Conservation (phyloP, 2,888 invertebrate genomes). For the Perizoma affinitatum region DNA sequence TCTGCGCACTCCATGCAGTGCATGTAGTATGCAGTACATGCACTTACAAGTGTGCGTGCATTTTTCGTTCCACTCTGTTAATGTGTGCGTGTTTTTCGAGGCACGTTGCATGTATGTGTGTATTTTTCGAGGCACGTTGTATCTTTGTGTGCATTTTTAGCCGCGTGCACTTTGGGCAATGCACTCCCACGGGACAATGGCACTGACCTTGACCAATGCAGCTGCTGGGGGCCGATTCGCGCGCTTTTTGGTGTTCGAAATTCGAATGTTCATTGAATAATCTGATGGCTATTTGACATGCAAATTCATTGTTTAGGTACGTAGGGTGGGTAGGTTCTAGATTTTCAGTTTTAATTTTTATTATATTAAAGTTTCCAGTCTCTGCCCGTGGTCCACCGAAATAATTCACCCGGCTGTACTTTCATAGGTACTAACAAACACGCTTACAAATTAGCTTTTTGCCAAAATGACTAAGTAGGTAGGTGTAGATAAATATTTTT, state of each 20-base stretch:
- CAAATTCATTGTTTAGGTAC: background rate
- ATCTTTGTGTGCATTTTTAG: conserved; percentile 53
- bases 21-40: conserved; percentile 43
- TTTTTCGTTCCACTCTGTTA: conserved; percentile 11
- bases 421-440: no score
- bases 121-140: conserved; percentile 10
- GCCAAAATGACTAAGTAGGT: no score
- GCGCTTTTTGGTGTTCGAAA: conserved; percentile 34
- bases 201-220: conserved; percentile 78
- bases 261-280: conserved; percentile 25
- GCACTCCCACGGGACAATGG: conserved; percentile 72
- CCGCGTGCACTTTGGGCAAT: conserved; percentile 76
- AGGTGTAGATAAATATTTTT: no score
- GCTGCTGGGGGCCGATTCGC: conserved; percentile 61
- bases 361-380: no score
- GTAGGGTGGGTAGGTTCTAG: no score
- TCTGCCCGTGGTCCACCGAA: no score
- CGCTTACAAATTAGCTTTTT: no score
- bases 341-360: no score
- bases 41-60: conserved; percentile 35
- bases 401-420: no score
- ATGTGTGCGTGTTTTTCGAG: conserved; percentile 18
- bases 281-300: conserved; percentile 8
- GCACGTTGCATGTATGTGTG: conserved; percentile 5
- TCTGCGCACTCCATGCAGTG: conserved; percentile 45